Evolutionary conservation across 2,888 invertebrate species (phyloP), one percentile per base, ranked within the genome.

Genomic region (Nysson spinosus): DNA sequence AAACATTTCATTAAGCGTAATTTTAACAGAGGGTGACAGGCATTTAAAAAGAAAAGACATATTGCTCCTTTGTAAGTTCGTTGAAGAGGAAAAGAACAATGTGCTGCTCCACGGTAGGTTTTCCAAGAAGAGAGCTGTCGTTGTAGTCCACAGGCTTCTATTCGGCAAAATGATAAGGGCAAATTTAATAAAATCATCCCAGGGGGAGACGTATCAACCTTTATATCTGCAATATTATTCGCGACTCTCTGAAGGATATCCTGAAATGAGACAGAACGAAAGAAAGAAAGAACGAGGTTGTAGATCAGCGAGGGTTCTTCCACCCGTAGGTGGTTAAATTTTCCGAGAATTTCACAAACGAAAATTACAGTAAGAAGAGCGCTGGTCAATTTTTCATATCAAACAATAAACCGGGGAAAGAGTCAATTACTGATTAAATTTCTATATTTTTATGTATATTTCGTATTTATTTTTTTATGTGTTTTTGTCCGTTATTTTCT

Each of bases 111-210:
- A 12, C 24, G 51, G 4, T 4, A 30, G 5, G 39, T 69, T 52
- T 7, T 22, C 32, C 39, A 30, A 39, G 43, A 49, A 62, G 49
- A 22, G 28, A 16, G 9, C 39, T 22, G 39, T 24, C 39, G 32
- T 57, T 60, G 51, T 26, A 51, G 22, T 39, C 60, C 40, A 49
- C 32, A 34, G 40, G 24, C 43, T 55, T 68, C 56, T 42, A 46
- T 40, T 42, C 35, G 55, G 56, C 19, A 28, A 50, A 72, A 71
- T 55, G 74, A 76, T 72, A 77, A 69, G 72, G 69, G 70, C 61
- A 68, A 75, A 77, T 80, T 80, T 78, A 77, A 80, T 81, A 77
- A 79, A 80, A 80, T 80, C 72, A 75, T 74, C 51, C 64, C 28
- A 37, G 34, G 24, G 46, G 52, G 37, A 51, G 50, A 40, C 44